Base-by-base conservation (phyloP, 2,113 vertebrate species). In the Aspidoscelis tigris region DNA sequence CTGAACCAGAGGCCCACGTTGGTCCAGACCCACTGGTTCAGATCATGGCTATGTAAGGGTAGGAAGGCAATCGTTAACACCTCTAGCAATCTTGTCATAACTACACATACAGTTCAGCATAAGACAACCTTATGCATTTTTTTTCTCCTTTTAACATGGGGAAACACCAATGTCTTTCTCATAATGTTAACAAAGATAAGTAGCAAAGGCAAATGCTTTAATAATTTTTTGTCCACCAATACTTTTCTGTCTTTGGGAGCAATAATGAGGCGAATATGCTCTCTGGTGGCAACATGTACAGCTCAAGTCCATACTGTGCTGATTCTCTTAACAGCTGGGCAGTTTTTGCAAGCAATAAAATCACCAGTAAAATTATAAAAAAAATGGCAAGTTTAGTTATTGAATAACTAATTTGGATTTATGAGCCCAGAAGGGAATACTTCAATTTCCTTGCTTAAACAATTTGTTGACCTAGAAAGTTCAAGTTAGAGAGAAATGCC, bases 381-480 rank as follows among this genome's bases (percentile, higher is more conserved):
- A 86, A 61, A 61, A 61, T 50, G 66, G 44, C n/a, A 14, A 66
- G 78, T 9, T 83, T 93, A 66, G 78, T 93, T 91, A 94, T 94
- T 93, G 3, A 94, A 69, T 94, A 93, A 93, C 89, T 81, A 89
- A 86, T 73, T 7, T 80, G 78, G 84, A 92, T 92, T 92, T 92
- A 93, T 89, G 82, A 86, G 86, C 83, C 75, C 88, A 68, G 68
- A 87, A 74, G 75, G 76, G 86, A 89, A 89, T 91, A 86, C 61
- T 89, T 92, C 90, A 92, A 90, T 93, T 94, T 94, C 92, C 92
- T 90, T 58, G 21, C 55, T 90, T 78, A 84, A 41, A 78, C 21
- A 55, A 0, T 33, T 65, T 90, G 88, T 84, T 91, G 87, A 93
- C 84, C 86, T 75, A 79, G 74, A 85, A 87, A 84, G 66, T 88